These are phyloP conservation scores for Euthynnus affinis DNA, from an alignment of 2,797 vertebrate genomes.

Conservation along the genomic window DNA sequence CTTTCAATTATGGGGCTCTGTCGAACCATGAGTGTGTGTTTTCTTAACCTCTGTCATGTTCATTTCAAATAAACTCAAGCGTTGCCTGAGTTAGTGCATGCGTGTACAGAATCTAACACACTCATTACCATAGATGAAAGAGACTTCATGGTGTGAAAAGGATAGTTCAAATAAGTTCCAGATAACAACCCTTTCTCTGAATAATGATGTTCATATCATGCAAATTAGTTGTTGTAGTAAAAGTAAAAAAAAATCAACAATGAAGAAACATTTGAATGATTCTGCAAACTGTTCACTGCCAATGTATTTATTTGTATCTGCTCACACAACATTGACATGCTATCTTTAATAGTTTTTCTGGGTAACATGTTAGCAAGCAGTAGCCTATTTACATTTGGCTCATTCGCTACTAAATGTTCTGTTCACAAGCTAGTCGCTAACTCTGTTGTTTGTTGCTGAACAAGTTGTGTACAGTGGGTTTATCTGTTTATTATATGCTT, in stretches of 20 bases:
- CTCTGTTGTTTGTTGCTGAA: neutral
- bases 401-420: too few species aligned
- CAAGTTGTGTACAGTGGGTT: neutral
- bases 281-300: neutral
- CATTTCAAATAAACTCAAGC: constrained; percentile 54
- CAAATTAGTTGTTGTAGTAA: neutral
- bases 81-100: constrained; percentile 25
- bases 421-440: neutral
- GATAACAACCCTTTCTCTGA: neutral
- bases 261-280: neutral
- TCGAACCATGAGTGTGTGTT: constrained; percentile 41
- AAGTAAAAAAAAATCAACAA: neutral
- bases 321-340: too few species aligned
- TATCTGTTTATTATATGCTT: neutral
- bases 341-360: too few species aligned
- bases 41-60: constrained; percentile 66
- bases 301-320: neutral
- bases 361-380: too few species aligned
- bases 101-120: constrained; percentile 13
- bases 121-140: constrained; percentile 19
- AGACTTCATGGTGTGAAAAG: neutral
- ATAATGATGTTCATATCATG: neutral
- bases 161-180: neutral
- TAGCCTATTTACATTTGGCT: too few species aligned
- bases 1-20: constrained; percentile 36